Percentiles rank a stretch among this genome's conserved stretches.
phyloP scores from a whole-genome alignment of 2,888 invertebrate species.

The Busseola fusca region DNA sequence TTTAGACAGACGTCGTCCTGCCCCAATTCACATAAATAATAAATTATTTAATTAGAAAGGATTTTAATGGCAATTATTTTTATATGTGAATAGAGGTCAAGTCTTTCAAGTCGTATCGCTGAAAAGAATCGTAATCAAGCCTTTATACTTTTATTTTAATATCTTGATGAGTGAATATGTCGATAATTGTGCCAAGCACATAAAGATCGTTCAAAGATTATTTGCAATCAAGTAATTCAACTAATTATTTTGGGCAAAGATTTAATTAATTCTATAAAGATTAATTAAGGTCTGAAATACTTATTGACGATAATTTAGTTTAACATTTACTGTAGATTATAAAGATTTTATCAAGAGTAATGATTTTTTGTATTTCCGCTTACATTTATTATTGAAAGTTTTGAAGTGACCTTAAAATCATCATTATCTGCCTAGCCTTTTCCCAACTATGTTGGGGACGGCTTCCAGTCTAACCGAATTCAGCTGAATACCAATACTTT shows the following conservation, averaged over 20 bases:
- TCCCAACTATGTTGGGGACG: too few relatives aligned
- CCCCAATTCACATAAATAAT: constrained; percentile 5
- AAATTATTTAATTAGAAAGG: constrained; percentile 6
- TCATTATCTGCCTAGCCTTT: too few relatives aligned
- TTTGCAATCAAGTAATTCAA: constrained; percentile 23
- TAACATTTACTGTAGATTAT: background rate
- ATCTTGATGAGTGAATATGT: constrained; percentile 34
- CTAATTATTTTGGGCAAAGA: constrained; percentile 22
- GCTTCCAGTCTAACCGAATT: too few relatives aligned
- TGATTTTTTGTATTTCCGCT: background rate
- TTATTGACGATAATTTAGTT: background rate
- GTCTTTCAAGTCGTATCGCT: constrained; percentile 10
- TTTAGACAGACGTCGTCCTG: too few relatives aligned
- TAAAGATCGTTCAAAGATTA: constrained; percentile 12
- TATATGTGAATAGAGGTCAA: constrained; percentile 15
- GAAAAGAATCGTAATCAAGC: constrained; percentile 25
- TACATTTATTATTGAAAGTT: background rate
- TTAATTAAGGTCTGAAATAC: background rate
- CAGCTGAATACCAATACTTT: too few relatives aligned
- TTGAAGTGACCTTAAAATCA: constrained; percentile 2
- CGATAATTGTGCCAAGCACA: constrained; percentile 6
- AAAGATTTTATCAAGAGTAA: background rate
- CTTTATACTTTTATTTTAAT: constrained; percentile 15
- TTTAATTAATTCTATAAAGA: constrained; percentile 16
- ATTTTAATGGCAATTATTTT: constrained; percentile 22